Base-by-base conservation (phyloP, 2,797 vertebrate species). In the Novumbra hubbsi region DNA sequence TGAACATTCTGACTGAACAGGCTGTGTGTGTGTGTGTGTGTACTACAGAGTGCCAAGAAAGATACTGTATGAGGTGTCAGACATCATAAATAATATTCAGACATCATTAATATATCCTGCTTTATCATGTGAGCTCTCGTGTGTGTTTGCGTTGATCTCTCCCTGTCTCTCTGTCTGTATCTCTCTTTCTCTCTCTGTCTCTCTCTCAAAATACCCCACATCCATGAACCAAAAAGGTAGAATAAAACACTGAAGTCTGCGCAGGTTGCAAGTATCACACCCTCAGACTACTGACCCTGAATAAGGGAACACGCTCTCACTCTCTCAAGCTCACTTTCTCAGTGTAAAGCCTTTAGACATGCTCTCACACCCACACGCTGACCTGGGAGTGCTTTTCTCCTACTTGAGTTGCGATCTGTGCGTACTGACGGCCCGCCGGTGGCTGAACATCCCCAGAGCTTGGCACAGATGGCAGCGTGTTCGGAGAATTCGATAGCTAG, bases 221-320 rank as follows among this genome's bases (percentile, higher is more conserved):
- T 87, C 83, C 84, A 78, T 85, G 86, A 90, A 86, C 90, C 89
- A 87, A 87, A n/a, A 85, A 88, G 84, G 72, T 79, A 84, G 84
- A 85, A 89, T 91, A 90, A 90, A 91, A 91, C 89, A 91, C 89
- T 89, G 81, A 90, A 87, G 88, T 85, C 89, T 89, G 83, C 85
- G 88, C 88, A 82, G 76, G 82, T 87, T 89, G 90, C 89, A 88
- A 89, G 86, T 87, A 85, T 83, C 75, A 81, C 76, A 83, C 73
- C 80, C 80, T 70, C 68, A 80, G 70, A 63, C 80, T 82, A 34
- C 78, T 78, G 78, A 81, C 81, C 82, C 77, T 80, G 71, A 75
- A 75, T 72, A 52, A 78, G 21, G 4, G 21, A 50, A 48, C 28
- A 27, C 57, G 17, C 7, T 16, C 68, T 19, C 32, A 28, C 70